Conservation (phyloP, 2,797 vertebrate genomes). For the Otolemur crassicaudatus region DNA sequence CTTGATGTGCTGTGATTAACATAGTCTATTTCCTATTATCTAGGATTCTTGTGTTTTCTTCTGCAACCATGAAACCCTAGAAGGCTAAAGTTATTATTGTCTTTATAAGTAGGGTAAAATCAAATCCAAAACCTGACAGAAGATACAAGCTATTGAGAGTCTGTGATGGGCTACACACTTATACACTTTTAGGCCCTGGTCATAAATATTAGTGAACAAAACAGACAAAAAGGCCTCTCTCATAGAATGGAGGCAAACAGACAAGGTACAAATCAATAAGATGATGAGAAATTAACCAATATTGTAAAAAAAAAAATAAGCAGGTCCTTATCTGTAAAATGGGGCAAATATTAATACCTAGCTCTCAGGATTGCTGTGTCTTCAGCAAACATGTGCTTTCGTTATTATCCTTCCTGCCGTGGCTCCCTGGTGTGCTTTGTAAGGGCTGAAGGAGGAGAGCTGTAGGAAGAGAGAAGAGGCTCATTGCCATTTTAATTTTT, state of each 20-base stretch:
- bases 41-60: conserved; percentile 19
- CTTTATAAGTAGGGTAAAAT: conserved; percentile 36
- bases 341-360: not conserved
- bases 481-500: not conserved
- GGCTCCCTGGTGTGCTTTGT: not conserved
- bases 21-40: not conserved
- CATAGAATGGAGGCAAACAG: not conserved
- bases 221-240: conserved; percentile 30
- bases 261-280: conserved; percentile 18
- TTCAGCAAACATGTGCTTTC: conserved; percentile 23
- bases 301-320: conserved; percentile 35
- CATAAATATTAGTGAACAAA: not conserved
- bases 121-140: conserved; percentile 9
- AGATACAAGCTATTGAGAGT: conserved; percentile 20
- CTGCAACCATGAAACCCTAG: not conserved
- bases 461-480: not conserved
- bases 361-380: not conserved
- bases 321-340: conserved; percentile 43
- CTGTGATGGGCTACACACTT: not conserved
- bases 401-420: conserved; percentile 13
- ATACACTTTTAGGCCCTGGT: not conserved
- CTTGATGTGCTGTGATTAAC: not conserved
- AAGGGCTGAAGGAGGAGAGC: not conserved
- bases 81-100: not conserved
- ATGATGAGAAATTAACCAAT: not conserved